Conservation (phyloP, 2,888 invertebrate genomes). For the Leptinotarsa peninsularis region DNA sequence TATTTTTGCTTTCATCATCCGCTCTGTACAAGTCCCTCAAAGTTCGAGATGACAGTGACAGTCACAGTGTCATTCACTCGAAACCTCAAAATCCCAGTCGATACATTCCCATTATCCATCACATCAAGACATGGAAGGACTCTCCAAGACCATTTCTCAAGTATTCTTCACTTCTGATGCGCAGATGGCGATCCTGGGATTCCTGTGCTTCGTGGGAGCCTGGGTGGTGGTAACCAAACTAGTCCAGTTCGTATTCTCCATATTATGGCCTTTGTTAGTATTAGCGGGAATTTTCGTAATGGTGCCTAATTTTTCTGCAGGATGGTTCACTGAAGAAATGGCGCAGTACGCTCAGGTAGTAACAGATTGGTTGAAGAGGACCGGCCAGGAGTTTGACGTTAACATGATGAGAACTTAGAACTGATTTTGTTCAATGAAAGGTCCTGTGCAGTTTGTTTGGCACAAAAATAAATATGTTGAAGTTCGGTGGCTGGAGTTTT, state of each 20-base stretch:
- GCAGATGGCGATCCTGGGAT: slow-evolving; percentile 46
- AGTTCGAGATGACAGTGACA: neutral
- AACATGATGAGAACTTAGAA: neutral
- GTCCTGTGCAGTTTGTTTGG: slow-evolving; percentile 1
- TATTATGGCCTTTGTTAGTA: slow-evolving; percentile 49
- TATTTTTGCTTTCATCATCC: neutral
- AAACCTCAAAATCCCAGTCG: slow-evolving; percentile 19
- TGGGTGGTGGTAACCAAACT: slow-evolving; percentile 50
- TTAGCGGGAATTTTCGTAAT: slow-evolving; percentile 41
- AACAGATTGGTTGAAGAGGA: slow-evolving; percentile 7
- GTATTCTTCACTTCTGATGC: slow-evolving; percentile 40
- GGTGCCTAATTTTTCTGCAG: slow-evolving; percentile 43
- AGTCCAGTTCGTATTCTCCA: slow-evolving; percentile 49
- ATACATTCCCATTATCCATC: neutral
- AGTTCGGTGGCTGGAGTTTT: neutral
- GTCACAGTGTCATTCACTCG: neutral
- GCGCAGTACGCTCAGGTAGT: slow-evolving; percentile 31
- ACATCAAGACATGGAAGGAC: slow-evolving; percentile 24
- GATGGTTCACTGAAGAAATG: slow-evolving; percentile 40
- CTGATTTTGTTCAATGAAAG: neutral
- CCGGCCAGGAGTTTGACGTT: slow-evolving; percentile 1
- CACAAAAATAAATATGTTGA: neutral
- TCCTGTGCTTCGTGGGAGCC: slow-evolving; percentile 48
- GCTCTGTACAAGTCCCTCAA: neutral
- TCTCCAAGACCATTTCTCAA: slow-evolving; percentile 27